A percentile compares a stretch with the other conserved stretches of the same genome.
These are phyloP conservation scores for Drosophila cognata DNA, from an alignment of 2,888 invertebrate genomes.

Conservation along the genomic window DNA sequence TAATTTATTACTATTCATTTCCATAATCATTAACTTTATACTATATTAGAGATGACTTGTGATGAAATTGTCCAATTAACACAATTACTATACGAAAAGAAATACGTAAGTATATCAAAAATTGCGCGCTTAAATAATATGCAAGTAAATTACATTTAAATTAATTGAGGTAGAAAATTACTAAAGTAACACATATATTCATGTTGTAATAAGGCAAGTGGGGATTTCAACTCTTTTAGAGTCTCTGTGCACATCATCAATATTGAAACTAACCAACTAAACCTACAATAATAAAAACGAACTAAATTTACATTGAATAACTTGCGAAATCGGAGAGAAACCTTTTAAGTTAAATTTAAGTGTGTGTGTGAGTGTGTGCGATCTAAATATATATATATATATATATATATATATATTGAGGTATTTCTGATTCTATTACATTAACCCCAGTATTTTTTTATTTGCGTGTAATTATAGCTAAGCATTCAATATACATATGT, in stretches of 20 bases:
- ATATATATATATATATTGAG: constrained; percentile 57
- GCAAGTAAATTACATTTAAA: constrained; percentile 72
- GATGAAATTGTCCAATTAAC: constrained; percentile 35
- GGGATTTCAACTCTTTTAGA: constrained; percentile 70
- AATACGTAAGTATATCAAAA: constrained; percentile 34
- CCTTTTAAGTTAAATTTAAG: constrained; percentile 21
- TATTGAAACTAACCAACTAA: constrained; percentile 65
- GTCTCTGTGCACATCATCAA: constrained; percentile 57
- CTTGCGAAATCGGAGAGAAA: constrained; percentile 42
- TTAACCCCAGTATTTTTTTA: constrained; percentile 36
- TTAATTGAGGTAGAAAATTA: constrained; percentile 79
- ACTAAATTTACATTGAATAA: constrained; percentile 49
- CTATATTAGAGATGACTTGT: constrained; percentile 61
- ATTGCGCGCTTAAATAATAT: constrained; percentile 68
- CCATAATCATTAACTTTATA: constrained; percentile 44
- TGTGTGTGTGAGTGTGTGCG: constrained; percentile 12
- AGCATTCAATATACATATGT: constrained; percentile 13
- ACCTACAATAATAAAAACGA: constrained; percentile 58
- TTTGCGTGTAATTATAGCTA: constrained; percentile 31
- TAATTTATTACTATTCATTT: constrained; percentile 54
- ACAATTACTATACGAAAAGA: constrained; percentile 34
- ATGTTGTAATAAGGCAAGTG: constrained; percentile 75
- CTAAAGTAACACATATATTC: constrained; percentile 78
- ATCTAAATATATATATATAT: constrained; percentile 55
- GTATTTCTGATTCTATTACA: constrained; percentile 67